A percentile compares a stretch with the other conserved stretches of the same genome.
Evolutionary conservation across 2,113 vertebrate genomes (phyloP).

Genomic region (Forbesichthys agassizii): DNA sequence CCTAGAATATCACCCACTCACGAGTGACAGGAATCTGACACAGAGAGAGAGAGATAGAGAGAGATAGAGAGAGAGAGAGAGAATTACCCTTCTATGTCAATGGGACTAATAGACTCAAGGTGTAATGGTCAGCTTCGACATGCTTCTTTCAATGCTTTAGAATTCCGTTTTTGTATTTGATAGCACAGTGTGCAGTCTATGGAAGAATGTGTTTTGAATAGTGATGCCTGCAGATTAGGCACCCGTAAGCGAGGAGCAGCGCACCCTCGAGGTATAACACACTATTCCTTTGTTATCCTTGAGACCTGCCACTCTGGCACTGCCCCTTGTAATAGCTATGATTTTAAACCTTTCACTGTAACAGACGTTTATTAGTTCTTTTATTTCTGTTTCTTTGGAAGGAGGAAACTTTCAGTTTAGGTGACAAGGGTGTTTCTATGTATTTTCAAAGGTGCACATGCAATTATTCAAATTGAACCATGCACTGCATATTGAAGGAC

Average conservation of each 20-base stretch:
- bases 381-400: conserved; percentile 17
- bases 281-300: conserved; percentile 59
- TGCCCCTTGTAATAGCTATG: conserved; percentile 58
- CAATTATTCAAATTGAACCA: no score
- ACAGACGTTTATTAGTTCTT: conserved; percentile 12
- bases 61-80: not conserved
- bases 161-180: conserved; percentile 55
- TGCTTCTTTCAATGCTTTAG: conserved; percentile 42
- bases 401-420: conserved; percentile 37
- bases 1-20: not conserved
- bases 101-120: conserved; percentile 28
- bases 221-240: conserved; percentile 45
- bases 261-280: conserved; percentile 51
- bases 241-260: conserved; percentile 54
- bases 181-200: conserved; percentile 29
- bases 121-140: conserved; percentile 33
- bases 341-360: conserved; percentile 45
- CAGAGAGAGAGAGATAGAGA: not conserved
- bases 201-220: conserved; percentile 58
- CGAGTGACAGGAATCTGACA: conserved; percentile 12
- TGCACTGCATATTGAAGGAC: not conserved
- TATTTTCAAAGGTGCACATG: no score
- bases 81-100: conserved; percentile 3
- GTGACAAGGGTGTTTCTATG: conserved; percentile 8
- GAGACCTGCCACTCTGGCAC: conserved; percentile 40